Conservation (phyloP, 1,140 invertebrate species). For the Pogonomyrmex barbatus region DNA sequence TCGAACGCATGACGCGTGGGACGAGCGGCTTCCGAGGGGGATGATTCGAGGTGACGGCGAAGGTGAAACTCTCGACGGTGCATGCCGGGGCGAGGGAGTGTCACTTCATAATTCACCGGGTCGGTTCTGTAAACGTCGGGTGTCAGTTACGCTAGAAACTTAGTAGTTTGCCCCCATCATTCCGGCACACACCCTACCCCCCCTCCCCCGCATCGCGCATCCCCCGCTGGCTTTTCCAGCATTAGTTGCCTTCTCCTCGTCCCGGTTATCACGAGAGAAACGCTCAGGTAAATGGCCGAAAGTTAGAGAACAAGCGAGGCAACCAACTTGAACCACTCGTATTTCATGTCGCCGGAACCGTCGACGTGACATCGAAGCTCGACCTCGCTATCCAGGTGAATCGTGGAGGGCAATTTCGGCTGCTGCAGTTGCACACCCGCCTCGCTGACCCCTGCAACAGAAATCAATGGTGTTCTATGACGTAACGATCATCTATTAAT, state of each 20-base stretch:
- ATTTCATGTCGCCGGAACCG: slow-evolving; percentile 90
- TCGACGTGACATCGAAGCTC: slow-evolving; percentile 91
- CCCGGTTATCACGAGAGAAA: slow-evolving; percentile 1
- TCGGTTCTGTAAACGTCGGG: slow-evolving; percentile 63
- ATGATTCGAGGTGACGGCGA: slow-evolving; percentile 10
- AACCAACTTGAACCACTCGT: slow-evolving; percentile 91
- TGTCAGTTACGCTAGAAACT: slow-evolving; percentile 67
- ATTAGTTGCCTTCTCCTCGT: slow-evolving; percentile 17
- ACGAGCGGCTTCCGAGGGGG: not conserved
- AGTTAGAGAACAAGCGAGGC: slow-evolving; percentile 25
- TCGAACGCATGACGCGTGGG: not conserved
- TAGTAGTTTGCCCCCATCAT: slow-evolving; percentile 21
- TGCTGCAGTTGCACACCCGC: slow-evolving; percentile 89
- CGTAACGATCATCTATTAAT: slow-evolving; percentile 9
- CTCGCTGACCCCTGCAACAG: slow-evolving; percentile 90
- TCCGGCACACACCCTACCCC: not conserved
- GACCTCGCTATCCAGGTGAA: slow-evolving; percentile 88
- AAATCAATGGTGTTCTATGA: slow-evolving; percentile 44
- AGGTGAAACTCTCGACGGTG: slow-evolving; percentile 27
- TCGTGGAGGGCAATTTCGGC: slow-evolving; percentile 86
- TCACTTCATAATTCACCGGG: slow-evolving; percentile 67
- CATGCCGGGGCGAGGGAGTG: slow-evolving; percentile 23
- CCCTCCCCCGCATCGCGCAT: not conserved
- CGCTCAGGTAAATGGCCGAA: slow-evolving; percentile 50
- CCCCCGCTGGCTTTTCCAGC: not conserved